Evolutionary conservation across 2,113 vertebrate species (phyloP).

Genomic region (Candoia aspera): DNA sequence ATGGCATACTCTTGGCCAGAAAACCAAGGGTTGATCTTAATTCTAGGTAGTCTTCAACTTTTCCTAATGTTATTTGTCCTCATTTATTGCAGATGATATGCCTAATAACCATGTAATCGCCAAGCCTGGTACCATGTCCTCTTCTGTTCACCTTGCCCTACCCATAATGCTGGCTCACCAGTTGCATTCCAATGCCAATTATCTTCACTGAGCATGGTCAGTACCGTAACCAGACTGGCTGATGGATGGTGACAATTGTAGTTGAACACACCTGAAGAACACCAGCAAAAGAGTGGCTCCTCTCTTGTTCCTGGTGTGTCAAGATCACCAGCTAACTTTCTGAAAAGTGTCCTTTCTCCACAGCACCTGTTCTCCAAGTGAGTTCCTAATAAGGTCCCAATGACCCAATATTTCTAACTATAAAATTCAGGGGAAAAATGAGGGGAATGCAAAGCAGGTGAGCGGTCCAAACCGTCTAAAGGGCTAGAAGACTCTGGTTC

Average conservation of each 20-base stretch:
- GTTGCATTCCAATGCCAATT: neutral
- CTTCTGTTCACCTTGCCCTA: neutral
- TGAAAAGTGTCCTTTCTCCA: neutral
- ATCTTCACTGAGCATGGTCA: neutral
- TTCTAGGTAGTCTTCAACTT: neutral
- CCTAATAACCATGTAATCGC: neutral
- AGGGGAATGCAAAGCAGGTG: neutral
- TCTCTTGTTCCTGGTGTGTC: neutral
- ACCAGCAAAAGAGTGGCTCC: neutral
- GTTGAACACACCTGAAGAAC: neutral
- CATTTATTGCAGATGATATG: no score
- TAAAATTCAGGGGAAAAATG: neutral
- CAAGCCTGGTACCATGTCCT: neutral
- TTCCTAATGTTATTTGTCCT: neutral
- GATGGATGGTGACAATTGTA: neutral
- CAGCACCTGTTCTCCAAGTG: neutral
- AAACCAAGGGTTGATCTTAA: neutral
- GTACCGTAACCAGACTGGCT: neutral
- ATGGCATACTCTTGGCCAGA: neutral
- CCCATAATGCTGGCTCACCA: neutral
- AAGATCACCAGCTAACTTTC: neutral
- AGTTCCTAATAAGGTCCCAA: neutral
- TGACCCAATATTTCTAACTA: neutral
- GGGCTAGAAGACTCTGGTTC: neutral
- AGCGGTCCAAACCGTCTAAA: fast-evolving